Evolutionary conservation across 2,888 invertebrate species (phyloP).

Genomic region (Apamea epomidion): DNA sequence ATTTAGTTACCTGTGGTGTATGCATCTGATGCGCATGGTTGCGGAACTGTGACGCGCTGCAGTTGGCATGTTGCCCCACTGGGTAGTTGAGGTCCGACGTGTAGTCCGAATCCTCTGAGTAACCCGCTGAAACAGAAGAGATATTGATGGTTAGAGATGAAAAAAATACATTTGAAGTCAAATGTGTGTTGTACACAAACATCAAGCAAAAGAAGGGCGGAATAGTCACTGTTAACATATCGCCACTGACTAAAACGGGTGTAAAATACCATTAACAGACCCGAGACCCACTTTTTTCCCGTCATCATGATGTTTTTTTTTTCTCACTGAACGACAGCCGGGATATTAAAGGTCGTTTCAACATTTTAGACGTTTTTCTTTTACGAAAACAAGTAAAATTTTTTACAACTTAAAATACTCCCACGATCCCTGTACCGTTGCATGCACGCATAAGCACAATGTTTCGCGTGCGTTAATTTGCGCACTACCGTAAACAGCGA

Average conservation of each 20-base stretch:
- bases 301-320: too few relatives aligned
- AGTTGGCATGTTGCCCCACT: constrained; percentile 96
- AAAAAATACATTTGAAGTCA: background rate
- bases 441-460: too few relatives aligned
- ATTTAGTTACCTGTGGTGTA: constrained; percentile 91
- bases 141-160: background rate
- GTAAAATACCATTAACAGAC: too few relatives aligned
- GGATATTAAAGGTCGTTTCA: too few relatives aligned
- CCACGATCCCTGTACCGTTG: background rate
- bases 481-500: background rate
- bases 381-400: too few relatives aligned
- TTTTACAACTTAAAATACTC: background rate
- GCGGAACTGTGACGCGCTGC: constrained; percentile 97
- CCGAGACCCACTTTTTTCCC: too few relatives aligned
- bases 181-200: background rate
- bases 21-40: constrained; percentile 94
- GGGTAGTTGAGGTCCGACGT: constrained; percentile 99
- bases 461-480: too few relatives aligned
- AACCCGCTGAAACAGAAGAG: constrained; percentile 93
- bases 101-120: constrained; percentile 99
- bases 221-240: too few relatives aligned
- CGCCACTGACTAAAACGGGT: background rate
- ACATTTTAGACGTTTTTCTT: too few relatives aligned
- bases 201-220: background rate
- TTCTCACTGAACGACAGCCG: too few relatives aligned